A percentile compares a stretch with the other conserved stretches of the same genome.
These are phyloP conservation scores for Chaetorhynchus papuensis DNA, from an alignment of 2,113 vertebrate species.

Conservation along the genomic window DNA sequence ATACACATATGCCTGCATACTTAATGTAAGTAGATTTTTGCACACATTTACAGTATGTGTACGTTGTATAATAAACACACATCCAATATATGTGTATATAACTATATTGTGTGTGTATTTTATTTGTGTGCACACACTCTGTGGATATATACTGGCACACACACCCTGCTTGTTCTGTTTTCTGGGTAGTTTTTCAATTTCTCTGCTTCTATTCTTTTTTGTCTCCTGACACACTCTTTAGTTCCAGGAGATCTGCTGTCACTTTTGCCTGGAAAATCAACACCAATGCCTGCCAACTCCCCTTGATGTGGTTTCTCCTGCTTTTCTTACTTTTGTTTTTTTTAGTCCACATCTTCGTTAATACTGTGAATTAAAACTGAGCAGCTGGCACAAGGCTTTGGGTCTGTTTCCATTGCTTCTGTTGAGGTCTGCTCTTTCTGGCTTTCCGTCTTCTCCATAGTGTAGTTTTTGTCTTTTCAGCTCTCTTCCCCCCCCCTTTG, in stretches of 20 bases:
- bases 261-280: neutral
- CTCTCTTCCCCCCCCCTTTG: neutral
- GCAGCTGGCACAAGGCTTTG: neutral
- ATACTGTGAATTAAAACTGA: neutral
- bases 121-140: neutral
- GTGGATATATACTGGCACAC: fast-evolving
- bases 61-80: neutral
- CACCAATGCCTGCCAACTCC: neutral
- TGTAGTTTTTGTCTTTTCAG: neutral
- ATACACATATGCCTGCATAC: neutral
- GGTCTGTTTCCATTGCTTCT: neutral
- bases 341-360: neutral
- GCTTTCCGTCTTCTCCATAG: neutral
- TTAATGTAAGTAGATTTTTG: fast-evolving
- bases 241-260: neutral
- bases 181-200: neutral
- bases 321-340: neutral
- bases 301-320: neutral
- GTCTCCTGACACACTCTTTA: neutral
- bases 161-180: neutral
- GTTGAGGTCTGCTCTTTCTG: neutral
- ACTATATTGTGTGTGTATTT: neutral
- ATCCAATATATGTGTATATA: fast-evolving
- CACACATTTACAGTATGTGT: neutral
- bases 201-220: neutral